Evolutionary conservation across 2,888 invertebrate genomes (phyloP), one percentile per base, ranked within the genome.

Genomic region (Harpagoxenus sublaevis): DNA sequence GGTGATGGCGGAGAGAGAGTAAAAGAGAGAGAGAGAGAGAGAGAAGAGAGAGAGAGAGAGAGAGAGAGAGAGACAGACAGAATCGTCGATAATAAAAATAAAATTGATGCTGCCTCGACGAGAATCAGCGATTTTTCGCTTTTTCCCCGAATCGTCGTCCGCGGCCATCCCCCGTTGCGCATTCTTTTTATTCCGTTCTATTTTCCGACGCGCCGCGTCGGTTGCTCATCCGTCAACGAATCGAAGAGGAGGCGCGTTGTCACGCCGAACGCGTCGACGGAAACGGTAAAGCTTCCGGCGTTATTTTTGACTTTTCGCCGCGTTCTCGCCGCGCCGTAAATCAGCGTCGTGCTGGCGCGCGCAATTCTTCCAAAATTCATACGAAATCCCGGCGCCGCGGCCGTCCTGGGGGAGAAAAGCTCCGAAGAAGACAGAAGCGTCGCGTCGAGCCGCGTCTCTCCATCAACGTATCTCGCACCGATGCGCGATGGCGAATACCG

Each of bases 261-360:
- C 79, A 74, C 77, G 57, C 23, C 51, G 28, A 51, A 51, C 79
- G 48, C 82, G 83, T 75, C 84, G 75, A 86, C 87, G 89, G 85
- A 88, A 90, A 86, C 86, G 74, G 83, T 84, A 84, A 89, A 89
- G 87, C 88, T 90, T 90, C 90, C 90, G 90, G 84, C 62, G 79
- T 70, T 84, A 63, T 68, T 84, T 87, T 85, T 63, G 77, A 89
- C 85, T 84, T 78, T 73, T 84, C 77, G 75, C 57, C 55, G 57
- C 65, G 82, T 81, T 66, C 82, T 23, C 39, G 66, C 63, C 85
- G 83, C 45, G 66, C 63, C 85, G 83, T 85, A 89, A 87, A 89
- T 89, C 89, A 87, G 85, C 83, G 83, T 39, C 77, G 73, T 79
- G 55, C 81, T 48, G 74, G 83, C n/a, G 48, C 78, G 57, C 48